Evolutionary conservation across 2,113 vertebrate genomes (phyloP), one percentile per base, ranked within the genome.

Genomic region (Limnothrissa miodon): DNA sequence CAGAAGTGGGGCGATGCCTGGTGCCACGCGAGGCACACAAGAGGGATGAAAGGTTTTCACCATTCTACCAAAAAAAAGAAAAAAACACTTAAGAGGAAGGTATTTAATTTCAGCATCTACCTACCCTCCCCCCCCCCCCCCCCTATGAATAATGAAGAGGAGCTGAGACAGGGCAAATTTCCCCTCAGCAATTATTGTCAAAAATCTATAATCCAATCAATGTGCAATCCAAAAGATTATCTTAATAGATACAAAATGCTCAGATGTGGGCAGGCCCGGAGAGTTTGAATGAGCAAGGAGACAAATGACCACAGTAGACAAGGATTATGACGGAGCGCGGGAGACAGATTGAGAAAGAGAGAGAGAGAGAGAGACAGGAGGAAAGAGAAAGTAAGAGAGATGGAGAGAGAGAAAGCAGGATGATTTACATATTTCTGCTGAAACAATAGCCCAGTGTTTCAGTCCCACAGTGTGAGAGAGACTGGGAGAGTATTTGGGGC

Each of bases 121-220:
- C 89, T 87, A 92, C 92, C 93, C 90, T 90, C 91, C 91, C 90
- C 90, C 89, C 87, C 92, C 92, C 93, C 93, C 90, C 91, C 91
- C 91, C 90, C 90, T 92, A 92, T 95, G 93, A 94, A 93, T 94
- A 94, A 94, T 93, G 90, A 93, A 93, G 91, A 94, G 89, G 86
- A 91, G 90, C 80, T 80, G 89, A 93, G 89, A 91, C 86, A 87
- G 88, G 90, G 89, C 92, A 93, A 89, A 91, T 91, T 92, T 92
- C 93, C 93, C 93, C 89, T 87, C 92, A 87, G 93, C 93, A 95
- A 93, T 94, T 94, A 94, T 90, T 82, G 91, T 89, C 80, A 85
- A 39, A 93, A 94, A 94, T 95, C 93, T 85, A 95, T 95, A 93
- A 78, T 84, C 91, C 92, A 93, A 94, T 94, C 93, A 94, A 94